Evolutionary conservation across 2,888 invertebrate species (phyloP).

Genomic region (Thalpophila matura): DNA sequence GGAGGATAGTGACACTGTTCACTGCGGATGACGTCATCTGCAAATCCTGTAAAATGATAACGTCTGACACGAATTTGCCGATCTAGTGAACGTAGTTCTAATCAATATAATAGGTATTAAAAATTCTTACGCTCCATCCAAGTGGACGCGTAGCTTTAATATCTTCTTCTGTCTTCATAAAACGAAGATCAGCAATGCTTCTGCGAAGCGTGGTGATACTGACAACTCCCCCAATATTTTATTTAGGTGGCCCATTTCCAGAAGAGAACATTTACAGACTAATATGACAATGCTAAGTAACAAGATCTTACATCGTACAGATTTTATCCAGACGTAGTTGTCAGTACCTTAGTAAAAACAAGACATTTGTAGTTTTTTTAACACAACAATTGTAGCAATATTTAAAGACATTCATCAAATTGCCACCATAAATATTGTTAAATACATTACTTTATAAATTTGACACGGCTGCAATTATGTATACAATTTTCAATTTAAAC

Average conservation of each 20-base stretch:
- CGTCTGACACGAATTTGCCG: no score
- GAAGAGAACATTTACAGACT: not conserved
- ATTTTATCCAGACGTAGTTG: not conserved
- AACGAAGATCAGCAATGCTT: no score
- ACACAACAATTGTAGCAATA: not conserved
- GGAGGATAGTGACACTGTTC: no score
- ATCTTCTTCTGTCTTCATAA: no score
- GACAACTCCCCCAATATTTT: no score
- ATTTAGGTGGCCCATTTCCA: not conserved
- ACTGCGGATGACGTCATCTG: no score
- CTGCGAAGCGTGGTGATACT: no score
- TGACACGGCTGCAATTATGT: slow-evolving; percentile 53
- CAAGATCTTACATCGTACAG: not conserved
- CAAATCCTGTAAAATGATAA: not conserved
- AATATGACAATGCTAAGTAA: not conserved
- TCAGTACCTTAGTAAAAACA: not conserved
- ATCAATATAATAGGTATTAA: no score
- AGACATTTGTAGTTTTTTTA: not conserved
- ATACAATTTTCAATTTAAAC: slow-evolving; percentile 36
- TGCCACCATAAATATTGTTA: slow-evolving; percentile 45
- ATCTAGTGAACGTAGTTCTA: no score
- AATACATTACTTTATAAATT: slow-evolving; percentile 58
- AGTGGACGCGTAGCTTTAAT: no score
- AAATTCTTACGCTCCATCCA: no score
- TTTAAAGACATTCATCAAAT: slow-evolving; percentile 45